These are phyloP conservation scores for Lepidochitona cinerea DNA, from an alignment of 2,888 invertebrate genomes.

Conservation along the genomic window DNA sequence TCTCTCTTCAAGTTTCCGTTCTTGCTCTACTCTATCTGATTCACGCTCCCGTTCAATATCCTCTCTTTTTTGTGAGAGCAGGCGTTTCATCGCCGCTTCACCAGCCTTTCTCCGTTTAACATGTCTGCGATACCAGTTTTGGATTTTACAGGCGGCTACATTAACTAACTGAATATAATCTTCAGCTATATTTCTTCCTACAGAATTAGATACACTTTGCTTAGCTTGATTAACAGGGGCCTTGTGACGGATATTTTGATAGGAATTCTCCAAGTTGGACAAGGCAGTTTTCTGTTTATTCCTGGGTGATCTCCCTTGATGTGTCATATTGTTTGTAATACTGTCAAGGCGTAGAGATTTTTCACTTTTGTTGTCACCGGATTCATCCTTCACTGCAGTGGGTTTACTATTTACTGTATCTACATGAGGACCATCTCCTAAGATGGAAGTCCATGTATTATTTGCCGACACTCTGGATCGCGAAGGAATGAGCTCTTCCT, in stretches of 20 bases:
- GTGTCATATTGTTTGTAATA: conserved; percentile 67
- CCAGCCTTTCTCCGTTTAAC: conserved; percentile 43
- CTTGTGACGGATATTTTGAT: conserved; percentile 68
- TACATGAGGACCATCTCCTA: not conserved
- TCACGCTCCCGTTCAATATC: conserved; percentile 33
- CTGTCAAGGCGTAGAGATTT: not conserved
- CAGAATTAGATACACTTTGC: conserved; percentile 10
- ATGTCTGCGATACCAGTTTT: conserved; percentile 63
- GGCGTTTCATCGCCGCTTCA: conserved; percentile 61
- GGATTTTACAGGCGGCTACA: conserved; percentile 62
- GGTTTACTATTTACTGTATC: not conserved
- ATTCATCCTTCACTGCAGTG: not conserved
- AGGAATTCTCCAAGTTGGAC: conserved; percentile 65
- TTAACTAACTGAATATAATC: conserved; percentile 49
- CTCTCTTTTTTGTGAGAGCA: conserved; percentile 59
- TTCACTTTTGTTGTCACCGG: not conserved
- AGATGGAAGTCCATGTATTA: not conserved
- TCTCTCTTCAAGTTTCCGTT: conserved; percentile 46
- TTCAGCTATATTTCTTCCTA: conserved; percentile 50
- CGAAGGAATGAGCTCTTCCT: conserved; percentile 19
- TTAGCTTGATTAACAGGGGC: conserved; percentile 65
- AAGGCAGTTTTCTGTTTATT: conserved; percentile 55
- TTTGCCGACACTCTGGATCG: not conserved
- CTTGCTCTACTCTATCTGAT: conserved; percentile 41
- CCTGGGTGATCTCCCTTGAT: conserved; percentile 53